A percentile compares a stretch with the other conserved stretches of the same genome.
phyloP scores from a whole-genome alignment of 2,113 vertebrate species.

The Terrapene triunguis region DNA sequence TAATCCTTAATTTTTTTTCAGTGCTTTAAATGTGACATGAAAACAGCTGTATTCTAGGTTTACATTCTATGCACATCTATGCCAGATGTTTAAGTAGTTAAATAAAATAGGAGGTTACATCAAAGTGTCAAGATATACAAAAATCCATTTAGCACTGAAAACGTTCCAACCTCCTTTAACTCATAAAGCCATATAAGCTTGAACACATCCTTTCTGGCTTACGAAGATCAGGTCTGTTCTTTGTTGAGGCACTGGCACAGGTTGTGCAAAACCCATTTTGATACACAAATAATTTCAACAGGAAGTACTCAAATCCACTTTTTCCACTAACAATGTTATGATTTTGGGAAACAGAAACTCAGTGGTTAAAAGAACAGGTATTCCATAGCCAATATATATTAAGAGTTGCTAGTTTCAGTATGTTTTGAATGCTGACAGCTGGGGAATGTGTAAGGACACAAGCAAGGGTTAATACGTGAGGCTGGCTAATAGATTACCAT shows the following conservation, averaged over 20 bases:
- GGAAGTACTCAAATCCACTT: conserved; percentile 77
- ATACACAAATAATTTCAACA: conserved; percentile 78
- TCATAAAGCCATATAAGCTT: conserved; percentile 77
- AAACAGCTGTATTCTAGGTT: conserved; percentile 73
- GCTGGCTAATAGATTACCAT: not conserved
- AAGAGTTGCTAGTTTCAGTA: conserved; percentile 32
- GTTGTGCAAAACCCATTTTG: conserved; percentile 80
- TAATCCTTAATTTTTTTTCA: conserved; percentile 74
- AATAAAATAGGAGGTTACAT: conserved; percentile 79
- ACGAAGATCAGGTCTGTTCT: conserved; percentile 78
- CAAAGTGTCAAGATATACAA: conserved; percentile 79
- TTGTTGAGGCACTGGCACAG: conserved; percentile 80
- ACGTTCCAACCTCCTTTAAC: conserved; percentile 73
- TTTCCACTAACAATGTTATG: conserved; percentile 77
- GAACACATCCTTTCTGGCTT: conserved; percentile 77
- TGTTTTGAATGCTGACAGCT: not conserved
- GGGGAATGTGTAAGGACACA: not conserved
- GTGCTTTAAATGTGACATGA: conserved; percentile 79
- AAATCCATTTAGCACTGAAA: conserved; percentile 78
- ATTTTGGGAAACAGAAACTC: conserved; percentile 79
- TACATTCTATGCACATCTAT: conserved; percentile 78
- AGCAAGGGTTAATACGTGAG: fast-evolving
- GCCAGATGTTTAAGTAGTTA: conserved; percentile 78
- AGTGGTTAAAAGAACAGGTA: conserved; percentile 71
- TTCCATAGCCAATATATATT: not conserved